Evolutionary conservation across 1,140 invertebrate species (phyloP).

Genomic region (Drosophila persimilis): DNA sequence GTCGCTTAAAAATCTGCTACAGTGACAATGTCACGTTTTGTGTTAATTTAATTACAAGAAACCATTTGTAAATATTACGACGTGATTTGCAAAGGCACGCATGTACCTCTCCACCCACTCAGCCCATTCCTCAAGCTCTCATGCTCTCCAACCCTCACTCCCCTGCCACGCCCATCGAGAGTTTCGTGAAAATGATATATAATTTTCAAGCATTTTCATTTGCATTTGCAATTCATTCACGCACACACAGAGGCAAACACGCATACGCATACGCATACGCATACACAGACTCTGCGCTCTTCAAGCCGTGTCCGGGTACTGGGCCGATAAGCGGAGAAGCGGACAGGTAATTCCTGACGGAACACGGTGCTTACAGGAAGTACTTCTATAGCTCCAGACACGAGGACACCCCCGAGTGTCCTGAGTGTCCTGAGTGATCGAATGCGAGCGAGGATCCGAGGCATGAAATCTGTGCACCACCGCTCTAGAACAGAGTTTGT

Average conservation of each 20-base stretch:
- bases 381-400: not conserved
- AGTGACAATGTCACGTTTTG: constrained; percentile 82
- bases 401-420: not conserved
- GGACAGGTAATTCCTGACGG: not conserved
- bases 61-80: constrained; percentile 81
- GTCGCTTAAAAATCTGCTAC: constrained; percentile 78
- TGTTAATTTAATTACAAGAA: constrained; percentile 82
- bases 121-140: not conserved
- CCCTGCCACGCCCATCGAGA: constrained; percentile 12
- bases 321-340: too few relatives aligned
- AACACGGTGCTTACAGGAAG: not conserved
- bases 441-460: too few relatives aligned
- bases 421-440: not conserved
- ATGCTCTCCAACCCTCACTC: not conserved
- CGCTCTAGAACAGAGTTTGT: too few relatives aligned
- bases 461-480: too few relatives aligned
- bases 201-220: constrained; percentile 72
- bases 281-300: not conserved
- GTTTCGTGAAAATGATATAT: constrained; percentile 64
- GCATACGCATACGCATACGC: not conserved
- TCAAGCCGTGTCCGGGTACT: too few relatives aligned
- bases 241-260: constrained; percentile 29
- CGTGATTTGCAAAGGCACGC: constrained; percentile 74
- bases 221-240: constrained; percentile 77
- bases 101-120: constrained; percentile 17